phyloP scores from a whole-genome alignment of 2,888 invertebrate genomes.

The Dusona sp. region DNA sequence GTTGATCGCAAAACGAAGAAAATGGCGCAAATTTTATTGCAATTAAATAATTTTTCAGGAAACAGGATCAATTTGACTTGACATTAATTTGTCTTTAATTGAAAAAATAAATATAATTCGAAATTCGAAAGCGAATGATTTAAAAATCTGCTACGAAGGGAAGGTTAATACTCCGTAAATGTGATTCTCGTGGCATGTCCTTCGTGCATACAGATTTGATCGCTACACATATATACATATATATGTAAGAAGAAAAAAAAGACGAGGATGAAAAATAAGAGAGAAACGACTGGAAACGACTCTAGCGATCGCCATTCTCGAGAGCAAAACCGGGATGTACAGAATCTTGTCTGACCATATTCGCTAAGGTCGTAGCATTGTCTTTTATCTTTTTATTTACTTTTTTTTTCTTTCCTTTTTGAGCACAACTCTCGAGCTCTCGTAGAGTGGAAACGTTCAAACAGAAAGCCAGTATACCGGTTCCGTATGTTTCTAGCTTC shows the following conservation, averaged over 20 bases:
- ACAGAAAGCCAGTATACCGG: constrained; percentile 75
- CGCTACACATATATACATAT: neutral
- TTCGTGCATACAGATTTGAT: constrained; percentile 25
- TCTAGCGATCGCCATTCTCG: constrained; percentile 69
- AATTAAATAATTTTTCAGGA: neutral
- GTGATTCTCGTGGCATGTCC: constrained; percentile 17
- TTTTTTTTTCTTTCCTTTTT: constrained; percentile 63
- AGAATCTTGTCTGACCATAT: constrained; percentile 81
- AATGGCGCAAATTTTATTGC: neutral
- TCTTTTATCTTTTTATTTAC: constrained; percentile 72
- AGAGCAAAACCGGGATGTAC: constrained; percentile 69
- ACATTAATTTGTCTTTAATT: neutral
- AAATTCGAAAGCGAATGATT: neutral
- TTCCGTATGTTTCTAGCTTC: constrained; percentile 48
- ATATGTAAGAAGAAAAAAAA: constrained; percentile 56
- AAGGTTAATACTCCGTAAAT: constrained; percentile 27
- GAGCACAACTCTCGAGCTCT: constrained; percentile 14
- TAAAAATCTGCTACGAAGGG: neutral
- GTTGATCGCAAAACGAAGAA: no score
- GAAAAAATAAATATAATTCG: neutral
- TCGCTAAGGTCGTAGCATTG: constrained; percentile 80
- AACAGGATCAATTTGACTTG: neutral
- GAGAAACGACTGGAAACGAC: constrained; percentile 30
- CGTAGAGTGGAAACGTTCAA: constrained; percentile 23
- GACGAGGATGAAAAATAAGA: constrained; percentile 29